Conservation (phyloP, 1,140 invertebrate species). For the Zaprionus ornatus region DNA sequence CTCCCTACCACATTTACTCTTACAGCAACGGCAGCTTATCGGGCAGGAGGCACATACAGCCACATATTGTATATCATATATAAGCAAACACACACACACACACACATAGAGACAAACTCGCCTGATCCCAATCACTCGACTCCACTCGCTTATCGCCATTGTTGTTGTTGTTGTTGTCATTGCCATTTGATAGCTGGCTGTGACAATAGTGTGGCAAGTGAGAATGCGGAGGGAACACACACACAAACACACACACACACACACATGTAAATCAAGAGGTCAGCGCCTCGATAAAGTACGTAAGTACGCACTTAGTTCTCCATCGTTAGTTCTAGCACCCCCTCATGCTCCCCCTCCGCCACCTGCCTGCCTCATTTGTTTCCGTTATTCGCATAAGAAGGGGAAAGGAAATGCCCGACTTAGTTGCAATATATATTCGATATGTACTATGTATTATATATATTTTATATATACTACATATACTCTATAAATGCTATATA, state of each 20-base stretch:
- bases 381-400: too few species aligned
- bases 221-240: neutral
- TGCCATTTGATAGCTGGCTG: slow-evolving; percentile 56
- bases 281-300: slow-evolving; percentile 62
- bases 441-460: too few species aligned
- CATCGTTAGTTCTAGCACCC: slow-evolving; percentile 27
- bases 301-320: slow-evolving; percentile 17
- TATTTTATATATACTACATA: too few species aligned
- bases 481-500: too few species aligned
- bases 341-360: too few species aligned
- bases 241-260: slow-evolving; percentile 12
- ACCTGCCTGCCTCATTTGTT: neutral
- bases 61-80: slow-evolving; percentile 4
- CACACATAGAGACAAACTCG: neutral
- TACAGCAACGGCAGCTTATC: slow-evolving; percentile 42
- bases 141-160: slow-evolving; percentile 46
- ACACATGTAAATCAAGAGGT: slow-evolving; percentile 40
- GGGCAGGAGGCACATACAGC: neutral
- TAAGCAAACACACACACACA: neutral
- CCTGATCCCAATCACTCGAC: slow-evolving; percentile 43
- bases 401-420: too few species aligned
- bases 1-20: neutral
- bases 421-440: too few species aligned
- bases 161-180: slow-evolving; percentile 32
- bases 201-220: slow-evolving; percentile 44